phyloP scores from a whole-genome alignment of 2,797 vertebrate species.

The Kryptolebias ocellatus region DNA sequence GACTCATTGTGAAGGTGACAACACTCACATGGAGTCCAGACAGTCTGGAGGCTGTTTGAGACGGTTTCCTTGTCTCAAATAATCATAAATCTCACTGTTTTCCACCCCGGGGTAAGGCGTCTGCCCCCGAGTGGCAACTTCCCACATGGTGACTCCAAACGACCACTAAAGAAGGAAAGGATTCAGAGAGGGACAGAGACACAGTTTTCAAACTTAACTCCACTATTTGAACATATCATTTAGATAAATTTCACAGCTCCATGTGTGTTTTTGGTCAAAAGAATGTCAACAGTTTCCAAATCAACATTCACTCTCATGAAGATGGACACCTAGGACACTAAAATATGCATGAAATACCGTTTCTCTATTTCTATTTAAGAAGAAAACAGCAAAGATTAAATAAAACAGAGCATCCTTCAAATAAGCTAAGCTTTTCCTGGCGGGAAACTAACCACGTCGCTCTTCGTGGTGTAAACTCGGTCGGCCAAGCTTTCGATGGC shows the following conservation, averaged over 20 bases:
- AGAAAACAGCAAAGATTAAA: slow-evolving; percentile 1
- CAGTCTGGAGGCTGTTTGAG: slow-evolving; percentile 93
- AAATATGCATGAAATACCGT: too few relatives aligned
- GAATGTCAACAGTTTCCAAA: too few relatives aligned
- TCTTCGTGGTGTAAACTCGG: slow-evolving; percentile 92
- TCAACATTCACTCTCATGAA: too few relatives aligned
- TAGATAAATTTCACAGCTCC: too few relatives aligned
- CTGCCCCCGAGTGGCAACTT: slow-evolving; percentile 91
- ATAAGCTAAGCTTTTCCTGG: too few relatives aligned
- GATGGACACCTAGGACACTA: too few relatives aligned
- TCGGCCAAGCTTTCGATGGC: slow-evolving; percentile 94
- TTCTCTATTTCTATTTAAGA: too few relatives aligned
- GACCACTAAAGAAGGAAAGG: slow-evolving; percentile 85
- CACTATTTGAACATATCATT: too few relatives aligned
- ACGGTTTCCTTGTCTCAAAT: slow-evolving; percentile 90
- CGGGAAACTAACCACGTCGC: slow-evolving; percentile 86
- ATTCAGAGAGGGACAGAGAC: not conserved
- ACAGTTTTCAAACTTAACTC: too few relatives aligned
- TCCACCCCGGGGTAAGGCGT: slow-evolving; percentile 93
- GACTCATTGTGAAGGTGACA: too few relatives aligned
- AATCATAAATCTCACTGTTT: slow-evolving; percentile 95
- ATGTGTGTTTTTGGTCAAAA: too few relatives aligned
- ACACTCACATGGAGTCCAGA: slow-evolving; percentile 89
- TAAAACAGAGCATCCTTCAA: not conserved
- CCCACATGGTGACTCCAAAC: slow-evolving; percentile 96